Percentiles rank a stretch among this genome's conserved stretches.
Evolutionary conservation across 1,140 invertebrate species (phyloP).

Genomic region (Ceratina calcarata): DNA sequence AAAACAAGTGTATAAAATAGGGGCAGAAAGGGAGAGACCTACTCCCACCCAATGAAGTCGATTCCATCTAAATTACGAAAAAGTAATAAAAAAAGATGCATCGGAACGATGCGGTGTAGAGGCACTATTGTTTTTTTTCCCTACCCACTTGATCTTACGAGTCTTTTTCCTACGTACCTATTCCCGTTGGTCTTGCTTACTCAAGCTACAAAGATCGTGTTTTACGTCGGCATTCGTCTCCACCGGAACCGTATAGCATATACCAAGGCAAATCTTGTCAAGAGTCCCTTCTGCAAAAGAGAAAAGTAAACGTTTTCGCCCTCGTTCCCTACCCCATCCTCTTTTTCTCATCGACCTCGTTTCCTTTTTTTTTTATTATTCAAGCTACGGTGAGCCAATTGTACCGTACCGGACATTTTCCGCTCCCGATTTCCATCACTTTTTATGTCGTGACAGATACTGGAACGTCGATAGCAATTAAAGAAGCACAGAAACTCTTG

Average conservation of each 20-base stretch:
- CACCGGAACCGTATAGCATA: slow-evolving; percentile 32
- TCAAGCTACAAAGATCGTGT: slow-evolving; percentile 32
- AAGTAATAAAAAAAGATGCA: slow-evolving; percentile 34
- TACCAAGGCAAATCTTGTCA: slow-evolving; percentile 54
- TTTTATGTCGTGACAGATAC: background rate
- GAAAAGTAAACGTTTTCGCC: slow-evolving; percentile 37
- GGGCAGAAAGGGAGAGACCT: background rate
- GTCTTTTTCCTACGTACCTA: slow-evolving; percentile 7
- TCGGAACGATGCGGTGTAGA: background rate
- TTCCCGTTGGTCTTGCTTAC: slow-evolving; percentile 15
- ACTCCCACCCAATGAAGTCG: slow-evolving; percentile 29
- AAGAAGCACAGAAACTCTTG: too few species aligned
- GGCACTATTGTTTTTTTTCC: slow-evolving; percentile 1
- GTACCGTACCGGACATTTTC: slow-evolving; percentile 3
- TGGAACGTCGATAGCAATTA: too few species aligned
- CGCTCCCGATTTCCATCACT: background rate
- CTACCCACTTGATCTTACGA: slow-evolving; percentile 18
- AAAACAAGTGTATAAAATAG: background rate
- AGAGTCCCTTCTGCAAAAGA: slow-evolving; percentile 39
- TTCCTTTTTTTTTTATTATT: slow-evolving; percentile 16
- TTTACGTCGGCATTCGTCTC: slow-evolving; percentile 40
- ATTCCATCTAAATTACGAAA: slow-evolving; percentile 29
- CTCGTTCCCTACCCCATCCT: slow-evolving; percentile 11
- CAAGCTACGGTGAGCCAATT: slow-evolving; percentile 9
- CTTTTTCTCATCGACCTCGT: slow-evolving; percentile 31